Conservation (phyloP, 2,888 invertebrate species). For the Calliphora vomitoria region DNA sequence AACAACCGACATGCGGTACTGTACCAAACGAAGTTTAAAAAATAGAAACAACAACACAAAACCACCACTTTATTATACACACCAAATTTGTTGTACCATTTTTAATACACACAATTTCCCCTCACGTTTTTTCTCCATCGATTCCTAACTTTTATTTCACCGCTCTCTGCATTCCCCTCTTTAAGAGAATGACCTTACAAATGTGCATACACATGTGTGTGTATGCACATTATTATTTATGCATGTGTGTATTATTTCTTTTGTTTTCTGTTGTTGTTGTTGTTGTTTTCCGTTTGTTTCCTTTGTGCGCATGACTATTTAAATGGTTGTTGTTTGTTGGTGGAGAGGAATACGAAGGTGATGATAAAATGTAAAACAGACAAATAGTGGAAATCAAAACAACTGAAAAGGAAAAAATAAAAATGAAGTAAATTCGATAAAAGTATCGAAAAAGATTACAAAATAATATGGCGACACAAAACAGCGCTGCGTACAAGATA, state of each 20-base stretch:
- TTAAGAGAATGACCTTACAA: background rate
- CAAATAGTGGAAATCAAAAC: constrained; percentile 39
- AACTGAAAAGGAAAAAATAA: constrained; percentile 38
- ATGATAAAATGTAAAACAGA: constrained; percentile 52
- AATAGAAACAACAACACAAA: constrained; percentile 8
- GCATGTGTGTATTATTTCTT: background rate
- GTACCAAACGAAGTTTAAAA: constrained; percentile 35
- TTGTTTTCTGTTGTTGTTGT: constrained; percentile 16
- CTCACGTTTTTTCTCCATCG: background rate
- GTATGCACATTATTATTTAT: no score
- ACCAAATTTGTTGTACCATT: constrained; percentile 5
- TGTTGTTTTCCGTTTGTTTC: constrained; percentile 21
- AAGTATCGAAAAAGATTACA: constrained; percentile 53
- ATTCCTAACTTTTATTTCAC: background rate
- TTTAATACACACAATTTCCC: constrained; percentile 21
- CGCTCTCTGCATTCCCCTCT: constrained; percentile 34
- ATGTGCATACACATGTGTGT: background rate
- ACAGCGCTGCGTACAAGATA: background rate
- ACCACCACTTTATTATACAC: constrained; percentile 34
- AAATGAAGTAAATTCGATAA: constrained; percentile 63
- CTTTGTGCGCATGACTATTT: constrained; percentile 49
- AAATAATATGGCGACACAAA: constrained; percentile 66
- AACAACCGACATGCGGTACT: constrained; percentile 33
- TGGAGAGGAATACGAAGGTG: constrained; percentile 26
- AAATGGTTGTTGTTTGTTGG: constrained; percentile 46